Evolutionary conservation across 2,888 invertebrate species (phyloP), one percentile per base, ranked within the genome.

Genomic region (Drosophila anomelani): DNA sequence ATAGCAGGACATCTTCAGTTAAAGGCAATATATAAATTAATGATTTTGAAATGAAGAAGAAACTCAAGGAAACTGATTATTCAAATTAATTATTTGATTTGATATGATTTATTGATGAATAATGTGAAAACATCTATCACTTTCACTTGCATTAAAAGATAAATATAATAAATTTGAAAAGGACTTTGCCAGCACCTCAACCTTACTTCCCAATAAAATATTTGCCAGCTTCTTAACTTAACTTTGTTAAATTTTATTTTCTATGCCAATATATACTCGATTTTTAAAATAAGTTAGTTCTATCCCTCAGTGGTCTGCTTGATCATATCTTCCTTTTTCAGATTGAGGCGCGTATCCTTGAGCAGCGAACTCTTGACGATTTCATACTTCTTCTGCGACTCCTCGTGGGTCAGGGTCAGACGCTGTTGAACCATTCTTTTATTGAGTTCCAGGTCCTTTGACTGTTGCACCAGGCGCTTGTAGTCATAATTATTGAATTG

Each of bases 371-470:
- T 85, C 53, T 92, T 92, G 2, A 93, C 89, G 44, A 81, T 71
- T 58, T 91, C 91, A 60, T 91, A 93, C 75, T 93, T 92, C 59
- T 89, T 89, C 63, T 92, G 91, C 2, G 92, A 91, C 43, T 92
- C 90, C 44, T 92, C 91, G 62, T 92, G 92, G 1, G 92, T 91
- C 5, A 91, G 67, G 0, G 90, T 91, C 59, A 93, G 75, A 3
- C 93, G 89, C 66, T 92, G 92, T 60, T 92, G 92, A 0, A 93
- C 90, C 89, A 92, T 92, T n/a, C 92, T 87, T 62, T 92, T 92
- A 54, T 92, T 88, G 0, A 92, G 78, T 13, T 91, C 91, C 38
- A 93, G 88, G 20, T 90, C 84, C 63, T 90, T 92, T 4, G 86
- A 91, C 60, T 92, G 91, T 9, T 88, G 74, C 6, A 91, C 82